These are phyloP conservation scores for Spheniscus mendiculus DNA, from an alignment of 2,113 vertebrate species.

Conservation along the genomic window DNA sequence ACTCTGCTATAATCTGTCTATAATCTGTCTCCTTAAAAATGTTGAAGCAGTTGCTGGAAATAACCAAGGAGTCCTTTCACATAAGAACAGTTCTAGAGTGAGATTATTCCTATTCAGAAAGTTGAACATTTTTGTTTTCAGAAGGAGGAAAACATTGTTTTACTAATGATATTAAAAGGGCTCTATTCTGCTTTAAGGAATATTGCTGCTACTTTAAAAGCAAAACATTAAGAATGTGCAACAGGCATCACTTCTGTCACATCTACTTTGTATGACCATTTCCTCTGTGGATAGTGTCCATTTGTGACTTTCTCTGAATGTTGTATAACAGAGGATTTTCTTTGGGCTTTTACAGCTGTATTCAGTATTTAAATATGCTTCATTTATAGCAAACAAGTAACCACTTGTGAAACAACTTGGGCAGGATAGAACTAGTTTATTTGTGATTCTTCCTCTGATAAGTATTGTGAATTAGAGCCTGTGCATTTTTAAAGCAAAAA, in stretches of 20 bases:
- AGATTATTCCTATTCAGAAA: neutral
- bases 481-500: neutral
- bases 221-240: neutral
- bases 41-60: neutral
- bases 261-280: neutral
- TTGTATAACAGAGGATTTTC: neutral
- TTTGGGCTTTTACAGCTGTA: neutral
- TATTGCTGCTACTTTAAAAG: neutral
- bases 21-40: neutral
- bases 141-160: neutral
- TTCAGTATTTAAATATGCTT: slow-evolving; percentile 9
- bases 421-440: neutral
- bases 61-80: neutral
- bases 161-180: neutral
- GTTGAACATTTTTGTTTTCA: neutral
- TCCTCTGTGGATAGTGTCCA: neutral
- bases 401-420: neutral
- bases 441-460: neutral
- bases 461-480: neutral
- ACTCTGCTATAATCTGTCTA: neutral
- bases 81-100: neutral
- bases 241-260: neutral
- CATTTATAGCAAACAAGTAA: neutral
- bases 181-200: neutral
- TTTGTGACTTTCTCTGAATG: neutral